Evolutionary conservation across 2,113 vertebrate genomes (phyloP).

Genomic region (Miniopterus natalensis): DNA sequence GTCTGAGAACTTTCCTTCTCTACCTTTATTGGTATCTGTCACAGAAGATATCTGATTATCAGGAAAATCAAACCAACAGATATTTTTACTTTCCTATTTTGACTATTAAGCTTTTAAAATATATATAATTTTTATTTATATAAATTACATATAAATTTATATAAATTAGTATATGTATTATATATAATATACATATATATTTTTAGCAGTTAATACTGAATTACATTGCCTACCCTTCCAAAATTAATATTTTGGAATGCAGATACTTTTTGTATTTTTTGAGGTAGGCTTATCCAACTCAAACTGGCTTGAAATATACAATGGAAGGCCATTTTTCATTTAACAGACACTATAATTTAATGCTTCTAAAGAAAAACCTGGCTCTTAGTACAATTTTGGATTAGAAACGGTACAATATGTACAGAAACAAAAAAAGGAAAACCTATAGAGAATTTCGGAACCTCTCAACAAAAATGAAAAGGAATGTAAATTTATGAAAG

Average conservation of each 20-base stretch:
- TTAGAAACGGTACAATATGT: not conserved
- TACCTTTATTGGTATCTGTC: not conserved
- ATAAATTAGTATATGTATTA: not conserved
- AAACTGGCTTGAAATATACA: not conserved
- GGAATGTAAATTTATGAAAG: conserved; percentile 1
- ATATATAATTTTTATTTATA: not conserved
- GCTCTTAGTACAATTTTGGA: not conserved
- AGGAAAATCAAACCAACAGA: not conserved
- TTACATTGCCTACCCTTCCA: not conserved
- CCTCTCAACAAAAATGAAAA: not conserved
- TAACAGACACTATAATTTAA: not conserved
- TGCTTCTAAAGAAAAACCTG: not conserved
- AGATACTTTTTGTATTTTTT: not conserved
- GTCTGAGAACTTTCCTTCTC: not conserved
- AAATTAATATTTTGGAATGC: not conserved
- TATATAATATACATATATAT: not conserved
- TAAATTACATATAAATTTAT: not conserved
- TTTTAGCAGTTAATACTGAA: not conserved
- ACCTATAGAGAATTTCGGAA: conserved; percentile 32
- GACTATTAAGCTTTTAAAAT: not conserved
- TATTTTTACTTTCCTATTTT: conserved; percentile 14
- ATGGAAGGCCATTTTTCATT: not conserved
- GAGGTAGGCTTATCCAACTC: not conserved
- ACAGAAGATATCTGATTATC: not conserved
- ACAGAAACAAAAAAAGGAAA: not conserved